Conservation (phyloP, 2,797 vertebrate genomes). For the Schizopygopsis malacanthus region DNA sequence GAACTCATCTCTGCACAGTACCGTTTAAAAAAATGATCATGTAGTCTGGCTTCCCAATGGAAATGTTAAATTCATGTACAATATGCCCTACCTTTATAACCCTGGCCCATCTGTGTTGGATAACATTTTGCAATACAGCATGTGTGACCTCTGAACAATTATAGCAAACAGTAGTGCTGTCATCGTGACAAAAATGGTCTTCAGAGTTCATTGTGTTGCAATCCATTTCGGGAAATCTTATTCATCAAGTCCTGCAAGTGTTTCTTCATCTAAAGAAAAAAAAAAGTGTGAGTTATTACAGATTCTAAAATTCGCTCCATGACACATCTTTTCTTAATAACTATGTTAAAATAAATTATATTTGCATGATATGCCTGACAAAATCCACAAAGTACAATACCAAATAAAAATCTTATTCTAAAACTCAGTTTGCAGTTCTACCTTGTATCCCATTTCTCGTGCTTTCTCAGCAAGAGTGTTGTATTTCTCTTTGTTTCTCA, state of each 20-base stretch:
- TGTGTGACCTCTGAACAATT: constrained; percentile 13
- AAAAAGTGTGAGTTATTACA: neutral
- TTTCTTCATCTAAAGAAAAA: constrained; percentile 89
- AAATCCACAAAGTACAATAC: neutral
- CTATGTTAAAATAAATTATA: neutral
- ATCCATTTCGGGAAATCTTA: constrained; percentile 87
- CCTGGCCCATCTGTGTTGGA: neutral
- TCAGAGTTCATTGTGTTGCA: constrained; percentile 94
- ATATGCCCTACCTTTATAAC: neutral
- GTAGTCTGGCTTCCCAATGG: neutral
- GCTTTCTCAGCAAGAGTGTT: constrained; percentile 88
- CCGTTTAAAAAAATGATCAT: neutral
- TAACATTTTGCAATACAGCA: constrained; percentile 21
- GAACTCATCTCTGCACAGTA: constrained; percentile 1
- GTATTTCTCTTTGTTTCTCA: constrained; percentile 89
- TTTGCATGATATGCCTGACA: neutral
- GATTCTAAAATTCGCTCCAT: neutral
- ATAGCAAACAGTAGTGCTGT: constrained; percentile 14
- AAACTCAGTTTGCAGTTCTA: constrained; percentile 56
- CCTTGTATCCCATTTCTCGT: constrained; percentile 95
- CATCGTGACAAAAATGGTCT: constrained; percentile 28
- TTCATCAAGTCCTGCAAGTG: constrained; percentile 92
- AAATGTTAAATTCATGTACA: neutral
- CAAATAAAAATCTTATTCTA: neutral
- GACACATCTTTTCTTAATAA: neutral